Percentiles rank a stretch among this genome's conserved stretches.
These are phyloP conservation scores for Phytoseiulus persimilis DNA, from an alignment of 2,888 invertebrate species.

Conservation along the genomic window DNA sequence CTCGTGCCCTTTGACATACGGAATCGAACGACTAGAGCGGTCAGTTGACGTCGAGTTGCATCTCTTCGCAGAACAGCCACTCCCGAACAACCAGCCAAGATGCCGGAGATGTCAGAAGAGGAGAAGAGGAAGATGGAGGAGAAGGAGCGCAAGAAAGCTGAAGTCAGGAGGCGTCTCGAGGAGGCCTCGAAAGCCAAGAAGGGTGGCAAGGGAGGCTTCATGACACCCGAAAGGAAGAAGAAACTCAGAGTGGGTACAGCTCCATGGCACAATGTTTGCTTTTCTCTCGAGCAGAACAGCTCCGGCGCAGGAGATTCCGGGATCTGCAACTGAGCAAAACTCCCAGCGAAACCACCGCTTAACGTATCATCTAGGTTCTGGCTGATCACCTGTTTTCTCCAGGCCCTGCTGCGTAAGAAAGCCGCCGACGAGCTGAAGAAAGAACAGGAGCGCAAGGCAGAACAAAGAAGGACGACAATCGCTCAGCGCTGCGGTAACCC, in stretches of 20 bases:
- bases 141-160: slow-evolving; percentile 43
- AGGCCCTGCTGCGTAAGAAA: slow-evolving; percentile 99
- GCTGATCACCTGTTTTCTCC: slow-evolving; percentile 44
- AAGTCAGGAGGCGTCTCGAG: slow-evolving; percentile 43
- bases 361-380: not conserved
- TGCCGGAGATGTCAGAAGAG: slow-evolving; percentile 40
- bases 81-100: slow-evolving; percentile 14
- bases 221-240: slow-evolving; percentile 99
- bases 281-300: no score
- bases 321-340: no score
- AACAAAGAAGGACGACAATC: slow-evolving; percentile 93
- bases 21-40: no score
- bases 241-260: slow-evolving; percentile 79
- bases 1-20: no score
- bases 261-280: no score
- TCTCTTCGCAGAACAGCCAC: not conserved
- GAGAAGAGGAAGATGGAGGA: slow-evolving; percentile 43
- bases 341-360: no score
- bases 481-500: slow-evolving; percentile 87
- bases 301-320: no score
- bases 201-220: slow-evolving; percentile 99
- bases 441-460: slow-evolving; percentile 96
- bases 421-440: slow-evolving; percentile 99
- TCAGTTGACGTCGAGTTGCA: no score
- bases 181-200: slow-evolving; percentile 42